These are phyloP conservation scores for Pogonophryne albipinna DNA, from an alignment of 2,797 vertebrate species.

Conservation along the genomic window DNA sequence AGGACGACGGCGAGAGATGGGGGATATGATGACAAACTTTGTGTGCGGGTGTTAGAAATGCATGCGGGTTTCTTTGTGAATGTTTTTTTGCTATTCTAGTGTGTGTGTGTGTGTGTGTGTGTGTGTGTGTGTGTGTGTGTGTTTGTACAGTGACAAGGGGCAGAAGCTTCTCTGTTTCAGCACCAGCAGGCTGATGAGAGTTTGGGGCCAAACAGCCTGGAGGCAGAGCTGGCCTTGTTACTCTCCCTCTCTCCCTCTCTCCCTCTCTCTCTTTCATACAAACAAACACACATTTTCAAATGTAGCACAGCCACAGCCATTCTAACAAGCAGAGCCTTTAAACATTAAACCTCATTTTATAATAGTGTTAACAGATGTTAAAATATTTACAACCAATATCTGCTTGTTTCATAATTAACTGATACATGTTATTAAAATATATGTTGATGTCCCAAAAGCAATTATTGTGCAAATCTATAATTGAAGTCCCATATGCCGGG, in stretches of 20 bases:
- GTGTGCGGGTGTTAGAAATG: constrained; percentile 37
- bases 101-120: constrained; percentile 22
- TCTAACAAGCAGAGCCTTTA: constrained; percentile 35
- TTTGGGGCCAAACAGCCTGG: constrained; percentile 80
- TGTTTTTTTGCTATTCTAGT: no score
- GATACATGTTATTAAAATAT: constrained; percentile 11
- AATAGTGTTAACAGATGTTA: constrained; percentile 3
- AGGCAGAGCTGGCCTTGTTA: constrained; percentile 81
- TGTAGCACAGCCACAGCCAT: constrained; percentile 28
- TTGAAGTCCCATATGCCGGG: neutral
- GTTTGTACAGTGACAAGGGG: constrained; percentile 61
- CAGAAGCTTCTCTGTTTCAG: constrained; percentile 81
- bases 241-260: constrained; percentile 9
- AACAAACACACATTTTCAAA: constrained; percentile 58
- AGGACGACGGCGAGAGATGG: constrained; percentile 63
- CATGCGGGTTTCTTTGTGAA: constrained; percentile 21
- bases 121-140: constrained; percentile 27
- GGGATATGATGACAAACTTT: constrained; percentile 65
- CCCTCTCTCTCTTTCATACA: constrained; percentile 30
- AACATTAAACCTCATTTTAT: constrained; percentile 13
- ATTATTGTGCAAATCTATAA: neutral
- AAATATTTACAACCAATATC: constrained; percentile 38
- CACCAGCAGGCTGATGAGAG: constrained; percentile 84
- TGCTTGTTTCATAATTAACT: constrained; percentile 2
- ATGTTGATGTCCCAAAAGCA: neutral